phyloP scores from a whole-genome alignment of 2,797 vertebrate species.

The Dromococcyx pavoninus region DNA sequence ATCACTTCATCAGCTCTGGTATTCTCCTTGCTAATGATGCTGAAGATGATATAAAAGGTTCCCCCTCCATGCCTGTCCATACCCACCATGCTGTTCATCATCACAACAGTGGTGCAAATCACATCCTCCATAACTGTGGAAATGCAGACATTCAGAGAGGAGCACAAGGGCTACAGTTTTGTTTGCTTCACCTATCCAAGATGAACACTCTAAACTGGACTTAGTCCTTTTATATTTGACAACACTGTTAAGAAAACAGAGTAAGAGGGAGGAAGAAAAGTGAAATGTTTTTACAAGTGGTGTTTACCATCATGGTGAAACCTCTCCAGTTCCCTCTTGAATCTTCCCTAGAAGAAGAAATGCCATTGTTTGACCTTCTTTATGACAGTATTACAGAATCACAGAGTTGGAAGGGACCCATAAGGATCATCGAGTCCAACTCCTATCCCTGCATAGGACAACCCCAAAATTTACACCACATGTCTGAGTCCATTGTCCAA shows the following conservation, averaged over 20 bases:
- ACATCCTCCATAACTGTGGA: not conserved
- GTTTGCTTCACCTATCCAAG: not conserved
- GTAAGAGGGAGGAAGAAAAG: not conserved
- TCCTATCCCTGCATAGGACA: no score
- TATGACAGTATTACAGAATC: no score
- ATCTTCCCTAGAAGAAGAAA: not conserved
- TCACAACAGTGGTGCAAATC: rapidly evolving
- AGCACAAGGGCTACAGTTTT: not conserved
- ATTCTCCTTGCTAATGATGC: not conserved
- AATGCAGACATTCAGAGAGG: not conserved
- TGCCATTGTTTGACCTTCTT: not conserved
- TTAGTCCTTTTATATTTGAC: not conserved
- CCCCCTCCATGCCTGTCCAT: not conserved
- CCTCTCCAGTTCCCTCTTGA: not conserved
- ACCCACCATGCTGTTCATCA: not conserved
- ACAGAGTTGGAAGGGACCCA: no score
- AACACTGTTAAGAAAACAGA: not conserved
- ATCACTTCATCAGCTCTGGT: not conserved
- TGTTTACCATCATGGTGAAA: not conserved
- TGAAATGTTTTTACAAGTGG: not conserved
- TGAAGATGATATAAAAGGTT: not conserved
- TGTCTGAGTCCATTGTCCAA: no score
- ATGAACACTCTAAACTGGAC: not conserved
- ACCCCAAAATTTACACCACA: no score
- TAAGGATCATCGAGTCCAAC: no score